phyloP scores from a whole-genome alignment of 2,888 invertebrate genomes.

The Miltochrista miniata region DNA sequence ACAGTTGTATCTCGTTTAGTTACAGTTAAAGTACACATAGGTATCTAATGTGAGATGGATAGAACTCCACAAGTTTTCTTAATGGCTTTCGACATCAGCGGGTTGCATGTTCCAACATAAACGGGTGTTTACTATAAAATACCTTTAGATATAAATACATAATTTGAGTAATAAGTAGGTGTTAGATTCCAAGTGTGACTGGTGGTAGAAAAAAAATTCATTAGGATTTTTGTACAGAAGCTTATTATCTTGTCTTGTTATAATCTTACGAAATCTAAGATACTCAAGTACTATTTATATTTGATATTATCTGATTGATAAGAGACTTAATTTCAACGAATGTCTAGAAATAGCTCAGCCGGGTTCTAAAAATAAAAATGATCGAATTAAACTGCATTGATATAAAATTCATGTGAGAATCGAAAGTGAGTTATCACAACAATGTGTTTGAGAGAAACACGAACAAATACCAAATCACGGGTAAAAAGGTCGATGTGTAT shows the following conservation, averaged over 20 bases:
- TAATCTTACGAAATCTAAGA: too few species aligned
- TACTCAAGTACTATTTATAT: conserved; percentile 1
- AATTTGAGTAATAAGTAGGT: not conserved
- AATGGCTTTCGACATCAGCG: not conserved
- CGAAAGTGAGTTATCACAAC: conserved; percentile 33
- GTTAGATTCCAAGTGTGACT: too few species aligned
- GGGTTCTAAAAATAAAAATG: not conserved
- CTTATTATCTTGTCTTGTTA: too few species aligned
- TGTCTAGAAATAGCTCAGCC: not conserved
- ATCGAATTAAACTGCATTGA: not conserved
- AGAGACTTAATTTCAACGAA: not conserved
- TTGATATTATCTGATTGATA: not conserved
- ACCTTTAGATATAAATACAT: too few species aligned
- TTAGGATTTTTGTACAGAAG: too few species aligned
- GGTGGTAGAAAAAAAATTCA: too few species aligned
- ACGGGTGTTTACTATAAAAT: too few species aligned
- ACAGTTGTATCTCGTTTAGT: conserved; percentile 9
- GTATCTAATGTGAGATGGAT: not conserved
- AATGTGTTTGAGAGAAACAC: conserved; percentile 29
- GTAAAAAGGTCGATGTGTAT: conserved; percentile 54
- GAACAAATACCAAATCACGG: conserved; percentile 26
- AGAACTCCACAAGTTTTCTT: not conserved
- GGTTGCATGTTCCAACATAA: too few species aligned
- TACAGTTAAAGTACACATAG: conserved; percentile 14
- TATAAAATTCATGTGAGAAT: conserved; percentile 23